Evolutionary conservation across 2,888 invertebrate genomes (phyloP).

Genomic region (Sepioteuthis lessoniana): DNA sequence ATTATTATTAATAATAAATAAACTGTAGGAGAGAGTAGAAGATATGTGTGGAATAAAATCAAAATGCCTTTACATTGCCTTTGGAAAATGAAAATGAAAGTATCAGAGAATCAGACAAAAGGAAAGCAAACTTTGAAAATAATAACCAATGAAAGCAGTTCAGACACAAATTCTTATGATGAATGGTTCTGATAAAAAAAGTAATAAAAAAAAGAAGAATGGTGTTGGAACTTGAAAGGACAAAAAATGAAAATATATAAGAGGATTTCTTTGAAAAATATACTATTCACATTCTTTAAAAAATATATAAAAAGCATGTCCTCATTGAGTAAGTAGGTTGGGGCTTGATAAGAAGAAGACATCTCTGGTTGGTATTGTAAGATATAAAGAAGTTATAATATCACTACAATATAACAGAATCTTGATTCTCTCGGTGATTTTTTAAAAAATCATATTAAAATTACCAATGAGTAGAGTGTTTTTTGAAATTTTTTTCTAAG

Average conservation of each 20-base stretch:
- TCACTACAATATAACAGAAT: background rate
- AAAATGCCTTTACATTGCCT: no score
- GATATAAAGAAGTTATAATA: background rate
- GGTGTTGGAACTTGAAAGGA: background rate
- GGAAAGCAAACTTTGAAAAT: no score
- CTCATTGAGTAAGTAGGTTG: background rate
- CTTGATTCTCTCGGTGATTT: background rate
- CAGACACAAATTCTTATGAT: no score
- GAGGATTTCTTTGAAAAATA: background rate
- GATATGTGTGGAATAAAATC: no score
- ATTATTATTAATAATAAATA: no score
- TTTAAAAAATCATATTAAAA: background rate
- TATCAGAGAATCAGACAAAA: no score
- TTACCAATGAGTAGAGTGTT: background rate
- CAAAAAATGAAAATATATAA: background rate
- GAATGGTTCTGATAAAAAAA: no score
- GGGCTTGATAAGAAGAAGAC: background rate
- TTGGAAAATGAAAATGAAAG: no score
- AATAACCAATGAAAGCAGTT: no score
- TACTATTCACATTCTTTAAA: background rate
- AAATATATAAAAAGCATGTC: background rate
- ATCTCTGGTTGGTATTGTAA: no score
- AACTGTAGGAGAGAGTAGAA: no score
- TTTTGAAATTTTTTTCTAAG: background rate
- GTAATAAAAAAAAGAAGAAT: background rate